Percentiles rank a stretch among this genome's conserved stretches.
Conservation (phyloP, 2,797 vertebrate species). For the Gymnothorax reevesii region DNA sequence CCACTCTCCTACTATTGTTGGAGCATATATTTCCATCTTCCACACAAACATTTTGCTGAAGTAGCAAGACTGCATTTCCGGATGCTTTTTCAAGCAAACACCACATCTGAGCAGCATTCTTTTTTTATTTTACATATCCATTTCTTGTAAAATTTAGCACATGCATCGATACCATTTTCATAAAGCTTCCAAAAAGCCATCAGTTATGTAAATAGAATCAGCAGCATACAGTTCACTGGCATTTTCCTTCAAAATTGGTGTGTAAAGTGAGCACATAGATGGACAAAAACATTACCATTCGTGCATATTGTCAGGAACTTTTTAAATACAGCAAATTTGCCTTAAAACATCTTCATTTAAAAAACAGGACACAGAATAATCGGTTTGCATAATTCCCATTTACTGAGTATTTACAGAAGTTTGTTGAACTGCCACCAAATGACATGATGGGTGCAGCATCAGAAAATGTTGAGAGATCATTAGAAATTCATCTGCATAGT, state of each 20-base stretch:
- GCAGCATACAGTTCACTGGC: conserved; percentile 11
- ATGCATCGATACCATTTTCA: conserved; percentile 11
- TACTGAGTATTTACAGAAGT: conserved; percentile 34
- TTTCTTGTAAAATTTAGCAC: background rate
- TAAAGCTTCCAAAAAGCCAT: conserved; percentile 20
- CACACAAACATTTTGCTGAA: background rate
- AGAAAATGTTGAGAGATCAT: conserved; percentile 24
- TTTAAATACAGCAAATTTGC: conserved; percentile 16
- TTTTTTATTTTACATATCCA: background rate
- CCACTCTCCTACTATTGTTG: background rate
- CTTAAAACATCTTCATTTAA: conserved; percentile 17
- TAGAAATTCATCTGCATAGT: conserved; percentile 36
- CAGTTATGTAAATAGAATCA: conserved; percentile 15
- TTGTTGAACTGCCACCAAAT: conserved; percentile 27
- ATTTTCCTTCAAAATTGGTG: conserved; percentile 10
- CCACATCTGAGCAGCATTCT: conserved; percentile 6
- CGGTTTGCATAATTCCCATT: conserved; percentile 30
- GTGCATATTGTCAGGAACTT: background rate
- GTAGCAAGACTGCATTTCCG: background rate
- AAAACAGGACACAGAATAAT: background rate
- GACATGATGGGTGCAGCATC: conserved; percentile 30
- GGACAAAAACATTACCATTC: conserved; percentile 23
- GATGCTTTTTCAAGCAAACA: background rate
- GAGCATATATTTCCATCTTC: background rate
- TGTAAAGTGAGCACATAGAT: conserved; percentile 13